phyloP scores from a whole-genome alignment of 1,140 invertebrate species.

The Mercenaria mercenaria region DNA sequence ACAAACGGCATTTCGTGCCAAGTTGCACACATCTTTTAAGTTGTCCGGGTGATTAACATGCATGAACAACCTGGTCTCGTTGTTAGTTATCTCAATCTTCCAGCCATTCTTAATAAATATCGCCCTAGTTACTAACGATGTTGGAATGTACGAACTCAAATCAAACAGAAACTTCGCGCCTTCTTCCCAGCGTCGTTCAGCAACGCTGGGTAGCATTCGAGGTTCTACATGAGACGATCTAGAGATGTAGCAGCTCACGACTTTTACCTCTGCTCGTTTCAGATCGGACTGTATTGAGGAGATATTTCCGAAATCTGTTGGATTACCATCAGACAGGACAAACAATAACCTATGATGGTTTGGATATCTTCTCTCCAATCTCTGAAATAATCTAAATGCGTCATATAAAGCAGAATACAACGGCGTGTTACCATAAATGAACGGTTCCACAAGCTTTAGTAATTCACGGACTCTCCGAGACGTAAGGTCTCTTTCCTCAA shows the following conservation, averaged over 20 bases:
- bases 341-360: constrained; percentile 1
- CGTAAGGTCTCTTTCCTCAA: neutral
- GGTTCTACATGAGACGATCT: neutral
- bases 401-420: neutral
- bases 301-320: neutral
- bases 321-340: constrained; percentile 9
- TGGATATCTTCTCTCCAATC: neutral
- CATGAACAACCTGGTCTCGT: constrained; percentile 43
- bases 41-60: constrained; percentile 42
- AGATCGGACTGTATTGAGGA: neutral
- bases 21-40: neutral
- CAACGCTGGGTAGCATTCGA: neutral
- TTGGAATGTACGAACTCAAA: constrained; percentile 19
- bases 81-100: constrained; percentile 21
- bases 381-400: neutral
- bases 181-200: neutral
- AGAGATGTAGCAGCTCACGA: constrained; percentile 22
- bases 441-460: neutral
- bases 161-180: no score
- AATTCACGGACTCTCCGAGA: neutral
- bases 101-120: constrained; percentile 45
- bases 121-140: neutral
- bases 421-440: constrained; percentile 39
- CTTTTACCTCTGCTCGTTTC: neutral
- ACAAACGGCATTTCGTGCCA: neutral